Base-by-base conservation (phyloP, 1,140 invertebrate genomes). In the Lepidurus packardi region DNA sequence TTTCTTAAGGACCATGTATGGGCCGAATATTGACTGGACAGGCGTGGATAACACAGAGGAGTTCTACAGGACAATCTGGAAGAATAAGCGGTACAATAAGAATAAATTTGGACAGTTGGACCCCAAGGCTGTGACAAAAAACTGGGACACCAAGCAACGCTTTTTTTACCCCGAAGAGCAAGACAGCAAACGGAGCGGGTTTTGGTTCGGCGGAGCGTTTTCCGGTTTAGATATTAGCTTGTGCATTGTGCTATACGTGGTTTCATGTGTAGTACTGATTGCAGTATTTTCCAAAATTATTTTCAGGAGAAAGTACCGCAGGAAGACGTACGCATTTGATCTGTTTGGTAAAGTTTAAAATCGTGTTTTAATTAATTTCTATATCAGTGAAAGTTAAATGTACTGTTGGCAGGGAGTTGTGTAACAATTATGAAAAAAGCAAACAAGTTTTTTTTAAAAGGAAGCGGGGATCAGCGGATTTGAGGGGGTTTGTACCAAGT, bases 1-100 rank as follows among this genome's bases (percentile, higher is more conserved):
- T 34, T 97, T 94, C 84, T 85, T 98, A 9, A 89, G 91, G 77
- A 86, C 85, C 43, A 90, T 95, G 79, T 96, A 97, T 82, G 87
- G 87, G 79, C 84, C 86, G 76, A 82, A 84, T 76, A 87, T 86
- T 73, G 88, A 91, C 6, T 45, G 42, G 45, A 74, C 53, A 1
- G 44, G 53, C 8, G 53, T 65, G 16, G 53, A 78, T 24, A 75
- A 79, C 10, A 73, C 76, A 10, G 34, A 80, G 34, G 43, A 75
- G n/a, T 42, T 77, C 11, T 76, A 80, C 74, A 43, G 43, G 16
- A 73, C n/a, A n/a, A 47, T 13, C 16, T 13, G 73, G 16, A 45
- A 45, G 21, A 47, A 78, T 43, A 77, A 76, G n/a, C n/a, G 74
- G 13, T 75, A 75, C 47, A 34, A 75, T 16, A 43, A 75, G 1